Base-by-base conservation (phyloP, 2,113 vertebrate species). In the Leptosomus discolor region DNA sequence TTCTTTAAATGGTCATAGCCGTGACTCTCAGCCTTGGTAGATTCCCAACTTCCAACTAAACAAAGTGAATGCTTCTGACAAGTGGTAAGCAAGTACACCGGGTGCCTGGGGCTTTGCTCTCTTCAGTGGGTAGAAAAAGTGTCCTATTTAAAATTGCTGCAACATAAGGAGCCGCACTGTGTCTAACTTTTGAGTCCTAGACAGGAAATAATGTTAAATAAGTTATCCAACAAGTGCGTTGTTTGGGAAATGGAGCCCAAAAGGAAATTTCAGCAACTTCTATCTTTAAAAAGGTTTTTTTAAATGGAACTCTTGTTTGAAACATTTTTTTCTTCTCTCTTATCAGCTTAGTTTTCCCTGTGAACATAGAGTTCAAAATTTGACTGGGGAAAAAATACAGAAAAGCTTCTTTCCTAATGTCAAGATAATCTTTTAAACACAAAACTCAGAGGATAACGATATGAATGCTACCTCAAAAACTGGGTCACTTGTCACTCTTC, bases 361-460 rank as follows among this genome's bases (percentile, higher is more conserved):
- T 87, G 95, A 96, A 78, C 3, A 0, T 45, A 75, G 85, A 93
- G n/a, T 92, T 92, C 36, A 83, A 94, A 95, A 90, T 85, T 94
- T 96, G 90, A 94, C 88, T 45, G 50, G 36, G 39, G n/a, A 64
- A 92, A 78, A 90, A 96, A 64, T 86, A 64, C 32, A 90, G 76
- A 73, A 95, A 97, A 97, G 89, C 96, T 90, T 95, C 95, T 97
- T 97, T 96, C 30, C 56, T 95, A 95, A 96, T 96, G 96, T 95
- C 94, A 90, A 92, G 93, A 97, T 98, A 95, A 97, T 97, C 94
- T 98, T 95, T 95, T 91, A 97, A 96, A 96, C 73, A 85, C 94
- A 96, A 97, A 85, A 58, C 83, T 54, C 64, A 96, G 87, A 83
- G 92, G 95, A 97, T 95, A 97, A 91, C 3, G 14, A 71, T 82